Evolutionary conservation across 1,140 invertebrate species (phyloP), one percentile per base, ranked within the genome.

Genomic region (Halyomorpha halys): DNA sequence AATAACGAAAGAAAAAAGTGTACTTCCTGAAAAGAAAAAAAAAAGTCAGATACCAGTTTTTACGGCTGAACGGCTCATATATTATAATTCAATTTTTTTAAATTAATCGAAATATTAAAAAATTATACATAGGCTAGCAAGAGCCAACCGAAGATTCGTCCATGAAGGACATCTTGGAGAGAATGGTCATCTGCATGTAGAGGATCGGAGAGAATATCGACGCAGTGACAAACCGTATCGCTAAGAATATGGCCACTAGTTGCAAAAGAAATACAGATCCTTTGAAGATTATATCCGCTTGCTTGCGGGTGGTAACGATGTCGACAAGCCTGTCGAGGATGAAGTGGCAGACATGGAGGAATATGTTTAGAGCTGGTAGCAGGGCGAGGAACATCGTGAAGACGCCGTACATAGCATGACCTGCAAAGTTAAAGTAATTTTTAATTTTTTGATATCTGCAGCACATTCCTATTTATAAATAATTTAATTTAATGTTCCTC

Each of bases 361-460:
- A 51, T 34, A 67, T 67, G 21, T 44, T 59, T 2, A 34, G 30
- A n/a, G 59, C 63, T 1, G 66, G 66, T 16, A 67, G 44, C 0
- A 67, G 59, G 3, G 66, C 61, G n/a, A 67, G 44, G 59, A 64
- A 67, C 66, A 67, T 67, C 18, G 66, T 64, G 59, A 67, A 67
- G 1, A 67, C 59, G 60, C 68, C 63, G 67, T 67, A 60, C 27
- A 60, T 34, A 8, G 59, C 30, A 16, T 44, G 59, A n/a, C 59
- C 59, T 56, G 53, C 6, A 19, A 49, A 56, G n/a, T 23, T 25
- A 39, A 11, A 39, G 34, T 11, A 11, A n/a, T 30, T 4, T 30
- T 30, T 30, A 30, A 30, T 30, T 4, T 4, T 4, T 8, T 30
- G 8, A 30, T 8, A 30, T 30, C 8, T 4, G 27, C 27, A 30